A percentile compares a stretch with the other conserved stretches of the same genome.
Conservation (phyloP, 1,140 invertebrate genomes). For the Acyrthosiphon pisum region DNA sequence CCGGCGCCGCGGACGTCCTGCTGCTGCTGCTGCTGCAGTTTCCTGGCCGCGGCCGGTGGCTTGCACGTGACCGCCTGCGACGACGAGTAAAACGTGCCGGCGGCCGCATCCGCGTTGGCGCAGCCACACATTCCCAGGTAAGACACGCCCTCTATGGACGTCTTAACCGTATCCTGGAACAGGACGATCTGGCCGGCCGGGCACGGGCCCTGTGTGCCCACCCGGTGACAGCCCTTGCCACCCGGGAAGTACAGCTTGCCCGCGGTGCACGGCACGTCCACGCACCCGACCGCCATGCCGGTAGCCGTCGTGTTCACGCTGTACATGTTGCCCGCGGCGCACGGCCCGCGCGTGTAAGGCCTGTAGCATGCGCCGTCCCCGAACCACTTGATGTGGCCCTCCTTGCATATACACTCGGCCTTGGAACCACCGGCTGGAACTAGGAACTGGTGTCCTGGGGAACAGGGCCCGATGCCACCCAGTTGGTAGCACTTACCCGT, state of each 20-base stretch:
- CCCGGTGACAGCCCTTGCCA: conserved; percentile 75
- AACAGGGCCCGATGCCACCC: conserved; percentile 74
- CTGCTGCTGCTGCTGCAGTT: neutral
- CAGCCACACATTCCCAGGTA: conserved; percentile 82
- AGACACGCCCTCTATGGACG: conserved; percentile 79
- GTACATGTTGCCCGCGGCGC: conserved; percentile 70
- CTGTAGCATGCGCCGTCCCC: conserved; percentile 75
- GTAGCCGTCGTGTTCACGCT: conserved; percentile 59
- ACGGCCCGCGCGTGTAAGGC: conserved; percentile 78
- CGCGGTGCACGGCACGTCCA: conserved; percentile 72
- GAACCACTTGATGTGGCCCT: conserved; percentile 71
- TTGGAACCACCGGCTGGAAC: conserved; percentile 62
- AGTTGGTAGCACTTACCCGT: conserved; percentile 77
- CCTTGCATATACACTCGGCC: conserved; percentile 74
- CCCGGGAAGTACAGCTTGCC: conserved; percentile 77
- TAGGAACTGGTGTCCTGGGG: conserved; percentile 72
- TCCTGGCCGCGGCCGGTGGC: conserved; percentile 9
- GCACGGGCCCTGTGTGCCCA: conserved; percentile 77
- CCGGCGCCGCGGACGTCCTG: neutral
- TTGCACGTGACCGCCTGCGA: conserved; percentile 38
- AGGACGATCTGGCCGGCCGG: conserved; percentile 73
- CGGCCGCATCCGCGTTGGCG: conserved; percentile 62
- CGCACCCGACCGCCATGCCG: conserved; percentile 59
- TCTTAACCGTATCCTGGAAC: conserved; percentile 77
- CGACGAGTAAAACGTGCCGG: conserved; percentile 55